phyloP scores from a whole-genome alignment of 2,888 invertebrate species.

The Cheilosia vulpina region DNA sequence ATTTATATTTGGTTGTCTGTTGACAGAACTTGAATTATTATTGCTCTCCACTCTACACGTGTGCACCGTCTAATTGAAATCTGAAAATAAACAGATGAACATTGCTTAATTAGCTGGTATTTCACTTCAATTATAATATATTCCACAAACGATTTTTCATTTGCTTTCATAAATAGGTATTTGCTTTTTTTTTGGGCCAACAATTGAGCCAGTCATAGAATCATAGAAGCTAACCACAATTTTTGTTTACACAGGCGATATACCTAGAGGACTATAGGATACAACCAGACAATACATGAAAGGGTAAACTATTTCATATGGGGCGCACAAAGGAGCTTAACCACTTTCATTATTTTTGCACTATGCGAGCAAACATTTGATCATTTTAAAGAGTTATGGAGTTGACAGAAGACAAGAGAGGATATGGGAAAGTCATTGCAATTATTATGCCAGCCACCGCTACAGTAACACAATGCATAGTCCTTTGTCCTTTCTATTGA shows the following conservation, averaged over 20 bases:
- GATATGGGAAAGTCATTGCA: slow-evolving; percentile 46
- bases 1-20: slow-evolving; percentile 78
- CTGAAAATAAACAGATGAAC: slow-evolving; percentile 44
- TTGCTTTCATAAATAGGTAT: slow-evolving; percentile 32
- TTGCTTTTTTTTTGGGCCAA: slow-evolving; percentile 26
- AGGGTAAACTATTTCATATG: neutral
- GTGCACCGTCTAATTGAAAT: slow-evolving; percentile 13
- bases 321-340: slow-evolving; percentile 8
- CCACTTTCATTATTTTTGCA: slow-evolving; percentile 9
- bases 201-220: slow-evolving; percentile 21
- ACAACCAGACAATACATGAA: neutral
- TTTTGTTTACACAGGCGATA: neutral
- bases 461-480: slow-evolving; percentile 39
- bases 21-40: slow-evolving; percentile 49
- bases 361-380: slow-evolving; percentile 15
- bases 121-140: slow-evolving; percentile 1
- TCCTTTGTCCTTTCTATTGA: slow-evolving; percentile 18
- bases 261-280: neutral
- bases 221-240: neutral
- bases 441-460: neutral
- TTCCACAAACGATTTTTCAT: slow-evolving; percentile 38
- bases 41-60: slow-evolving; percentile 32
- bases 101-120: slow-evolving; percentile 12
- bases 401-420: slow-evolving; percentile 57
- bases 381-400: slow-evolving; percentile 65